Conservation (phyloP, 2,797 vertebrate genomes). For the Schizothorax lantsangensis region DNA sequence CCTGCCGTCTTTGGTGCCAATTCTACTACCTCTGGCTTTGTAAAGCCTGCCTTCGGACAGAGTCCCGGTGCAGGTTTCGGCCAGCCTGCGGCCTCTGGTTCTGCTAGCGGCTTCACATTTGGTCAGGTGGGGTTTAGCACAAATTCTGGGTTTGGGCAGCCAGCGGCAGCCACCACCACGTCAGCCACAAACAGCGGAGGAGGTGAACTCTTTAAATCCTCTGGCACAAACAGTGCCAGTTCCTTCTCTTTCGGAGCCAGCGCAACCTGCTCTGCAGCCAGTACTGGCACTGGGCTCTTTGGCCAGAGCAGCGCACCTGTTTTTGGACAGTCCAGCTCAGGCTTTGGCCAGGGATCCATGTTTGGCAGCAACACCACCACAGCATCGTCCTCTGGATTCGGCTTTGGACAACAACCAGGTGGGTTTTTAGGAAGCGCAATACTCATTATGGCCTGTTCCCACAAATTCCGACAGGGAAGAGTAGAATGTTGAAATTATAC, state of each 20-base stretch:
- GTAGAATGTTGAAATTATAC: background rate
- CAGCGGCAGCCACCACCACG: slow-evolving; percentile 69
- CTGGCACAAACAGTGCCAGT: slow-evolving; percentile 74
- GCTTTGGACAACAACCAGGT: slow-evolving; percentile 92
- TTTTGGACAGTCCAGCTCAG: slow-evolving; percentile 86
- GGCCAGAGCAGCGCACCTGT: slow-evolving; percentile 80
- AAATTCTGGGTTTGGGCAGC: slow-evolving; percentile 79
- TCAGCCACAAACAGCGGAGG: slow-evolving; percentile 71
- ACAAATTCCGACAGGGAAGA: background rate
- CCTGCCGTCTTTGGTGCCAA: slow-evolving; percentile 65
- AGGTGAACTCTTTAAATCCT: slow-evolving; percentile 79
- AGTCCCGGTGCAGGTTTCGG: slow-evolving; percentile 77
- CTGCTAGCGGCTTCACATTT: slow-evolving; percentile 75
- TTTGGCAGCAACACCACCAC: slow-evolving; percentile 88
- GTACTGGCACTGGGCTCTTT: slow-evolving; percentile 77
- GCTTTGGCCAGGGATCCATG: slow-evolving; percentile 84
- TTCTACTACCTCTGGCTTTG: slow-evolving; percentile 70
- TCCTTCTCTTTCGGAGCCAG: slow-evolving; percentile 87
- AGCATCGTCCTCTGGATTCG: slow-evolving; percentile 85
- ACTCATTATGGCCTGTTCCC: background rate
- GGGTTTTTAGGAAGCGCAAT: slow-evolving; percentile 55
- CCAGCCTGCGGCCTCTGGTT: slow-evolving; percentile 74
- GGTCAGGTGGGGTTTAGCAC: slow-evolving; percentile 76
- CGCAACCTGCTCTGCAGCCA: slow-evolving; percentile 69
- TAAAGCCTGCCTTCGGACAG: slow-evolving; percentile 82